Evolutionary conservation across 1,140 invertebrate genomes (phyloP), one percentile per base, ranked within the genome.

Genomic region (Bombyx mandarina): DNA sequence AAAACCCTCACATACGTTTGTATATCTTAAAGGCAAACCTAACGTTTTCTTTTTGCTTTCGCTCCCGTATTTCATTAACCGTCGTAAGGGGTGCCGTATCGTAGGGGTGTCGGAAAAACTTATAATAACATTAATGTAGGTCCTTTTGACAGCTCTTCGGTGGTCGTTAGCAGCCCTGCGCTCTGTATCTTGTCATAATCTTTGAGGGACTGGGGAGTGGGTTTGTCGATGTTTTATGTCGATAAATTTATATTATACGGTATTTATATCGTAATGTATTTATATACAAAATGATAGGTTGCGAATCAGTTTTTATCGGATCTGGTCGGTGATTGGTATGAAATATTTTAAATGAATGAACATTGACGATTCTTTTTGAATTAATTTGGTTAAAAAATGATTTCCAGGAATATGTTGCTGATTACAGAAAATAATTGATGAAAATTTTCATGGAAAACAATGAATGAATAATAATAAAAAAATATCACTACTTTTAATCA

Each of bases 71-170:
- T 61, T 64, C 59, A 69, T 69, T 69, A 64, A 65, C 60, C 54
- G 49, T 51, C 56, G 60, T 56, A 52, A 54, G 52, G 55, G 54
- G 18, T 51, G 48, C 53, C 18, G 53, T 54, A 44, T 45, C 53
- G 50, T 52, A 63, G 65, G 58, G 61, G 65, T 63, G 62, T 61
- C 69, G 67, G 80, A 82, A 82, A 82, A 84, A 86, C 71, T 84
- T 86, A 82, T 84, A 86, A 86, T 80, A 86, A 83, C 78, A 78
- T 86, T 82, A 84, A 84, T 82, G 78, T 86, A 82, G 81, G 79
- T 79, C 78, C 79, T 83, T 86, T 82, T 86, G 82, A 86, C 81
- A 81, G 78, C 73, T 76, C 76, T 62, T 76, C 65, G 69, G 68
- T 62, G 77, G 80, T 86, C 81, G 83, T 86, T 84, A 83, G 78